These are phyloP conservation scores for Drosophila melanica DNA, from an alignment of 1,140 invertebrate genomes.

Conservation along the genomic window DNA sequence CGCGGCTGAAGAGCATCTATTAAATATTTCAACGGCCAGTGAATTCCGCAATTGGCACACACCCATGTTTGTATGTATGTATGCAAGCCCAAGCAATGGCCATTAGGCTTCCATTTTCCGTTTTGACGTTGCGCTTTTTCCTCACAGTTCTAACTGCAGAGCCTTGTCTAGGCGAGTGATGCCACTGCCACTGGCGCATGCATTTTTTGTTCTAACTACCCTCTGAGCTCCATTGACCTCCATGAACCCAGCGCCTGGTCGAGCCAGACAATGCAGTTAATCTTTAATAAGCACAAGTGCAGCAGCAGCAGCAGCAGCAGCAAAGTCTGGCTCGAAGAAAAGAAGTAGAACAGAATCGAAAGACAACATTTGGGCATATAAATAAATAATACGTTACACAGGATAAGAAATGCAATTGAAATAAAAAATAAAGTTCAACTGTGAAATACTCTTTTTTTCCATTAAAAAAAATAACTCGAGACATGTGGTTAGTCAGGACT, in stretches of 20 bases:
- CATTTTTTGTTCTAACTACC: not conserved
- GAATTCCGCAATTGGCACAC: slow-evolving; percentile 32
- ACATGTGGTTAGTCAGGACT: no score
- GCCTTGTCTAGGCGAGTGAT: slow-evolving; percentile 28
- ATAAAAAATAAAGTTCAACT: slow-evolving; percentile 25
- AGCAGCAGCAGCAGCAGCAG: slow-evolving; percentile 29
- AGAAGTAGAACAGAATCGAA: slow-evolving; percentile 57
- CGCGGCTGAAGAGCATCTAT: slow-evolving; percentile 45
- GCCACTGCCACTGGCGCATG: slow-evolving; percentile 15
- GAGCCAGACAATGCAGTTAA: slow-evolving; percentile 72
- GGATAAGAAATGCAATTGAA: slow-evolving; percentile 66
- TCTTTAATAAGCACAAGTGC: slow-evolving; percentile 75
- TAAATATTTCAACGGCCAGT: slow-evolving; percentile 69
- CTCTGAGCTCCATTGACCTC: slow-evolving; percentile 19
- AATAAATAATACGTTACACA: slow-evolving; percentile 64
- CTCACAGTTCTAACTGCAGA: slow-evolving; percentile 64
- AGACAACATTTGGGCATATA: slow-evolving; percentile 72
- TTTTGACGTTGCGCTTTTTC: slow-evolving; percentile 69
- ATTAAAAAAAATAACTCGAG: not conserved
- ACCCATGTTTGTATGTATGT: slow-evolving; percentile 8
- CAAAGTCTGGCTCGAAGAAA: slow-evolving; percentile 17
- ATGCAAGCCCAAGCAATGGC: slow-evolving; percentile 43
- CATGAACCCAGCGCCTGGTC: slow-evolving; percentile 19
- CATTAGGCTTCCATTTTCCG: slow-evolving; percentile 66
- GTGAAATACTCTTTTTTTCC: slow-evolving; percentile 1